Evolutionary conservation across 2,888 invertebrate genomes (phyloP), one percentile per base, ranked within the genome.

Genomic region (Eilema caniola): DNA sequence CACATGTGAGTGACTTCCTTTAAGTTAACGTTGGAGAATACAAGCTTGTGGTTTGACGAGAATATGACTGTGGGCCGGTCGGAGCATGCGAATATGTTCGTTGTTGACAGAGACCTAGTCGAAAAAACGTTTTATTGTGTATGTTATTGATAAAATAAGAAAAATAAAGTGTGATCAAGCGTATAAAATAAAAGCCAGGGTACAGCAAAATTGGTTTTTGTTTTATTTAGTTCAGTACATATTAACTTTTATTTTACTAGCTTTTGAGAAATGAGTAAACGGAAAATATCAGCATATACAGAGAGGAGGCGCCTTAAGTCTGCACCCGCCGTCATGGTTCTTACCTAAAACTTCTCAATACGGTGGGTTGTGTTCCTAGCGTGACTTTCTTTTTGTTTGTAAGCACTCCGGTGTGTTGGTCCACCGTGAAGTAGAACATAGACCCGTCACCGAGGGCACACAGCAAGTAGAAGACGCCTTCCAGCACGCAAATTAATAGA

Each of bases 1-100:
- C 99, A 99, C 99, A 99, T 99, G 88, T 99, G 99, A 85, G 98
- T 98, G 0, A 99, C 98, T 90, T 98, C 98, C 86, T 98, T 98
- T 67, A 98, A 96, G 90, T 98, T 99, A 2, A 99, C 99, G 93
- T 99, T 99, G n/a, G 99, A 99, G 93, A 99, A 99, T 4, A 99
- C 99, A 47, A 99, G 96, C 92, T 99, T 99, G 90, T 99, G 99
- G 94, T 99, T 99, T n/a, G 99, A 99, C 8, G 99, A 99, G 95
- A 99, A 99, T 81, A 99, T 99, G 20, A 99, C 99, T 0, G 99
- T 99, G 0, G 99, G 99, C 66, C 99, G 96, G 92, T 99, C 99
- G 0, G 99, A 99, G 91, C 99, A 99, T 28, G 99, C 99, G 95
- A 99, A 99, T 53, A 99, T 99, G 91, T 99, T 99, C 23, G 98